phyloP scores from a whole-genome alignment of 2,797 vertebrate species.

The Aplochiton taeniatus region DNA sequence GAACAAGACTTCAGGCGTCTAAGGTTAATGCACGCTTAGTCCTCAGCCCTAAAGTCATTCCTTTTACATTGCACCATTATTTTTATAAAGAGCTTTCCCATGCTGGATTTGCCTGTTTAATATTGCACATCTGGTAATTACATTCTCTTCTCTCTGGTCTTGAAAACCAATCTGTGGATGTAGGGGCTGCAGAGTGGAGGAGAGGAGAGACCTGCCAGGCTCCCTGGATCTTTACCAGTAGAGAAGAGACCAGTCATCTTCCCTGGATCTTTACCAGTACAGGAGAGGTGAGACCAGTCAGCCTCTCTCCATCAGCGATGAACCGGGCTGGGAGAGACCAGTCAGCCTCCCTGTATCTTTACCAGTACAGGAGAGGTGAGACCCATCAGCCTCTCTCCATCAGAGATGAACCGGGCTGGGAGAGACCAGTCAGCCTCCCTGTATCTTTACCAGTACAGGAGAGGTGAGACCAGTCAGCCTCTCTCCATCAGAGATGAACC shows the following conservation, averaged over 20 bases:
- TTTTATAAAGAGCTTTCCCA: slow-evolving; percentile 59
- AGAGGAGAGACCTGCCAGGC: neutral
- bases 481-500: too few species aligned
- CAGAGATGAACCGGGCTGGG: too few species aligned
- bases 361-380: too few species aligned
- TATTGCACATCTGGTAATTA: slow-evolving; percentile 63
- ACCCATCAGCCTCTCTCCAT: too few species aligned
- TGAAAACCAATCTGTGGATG: slow-evolving; percentile 56
- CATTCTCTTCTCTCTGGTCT: slow-evolving; percentile 49
- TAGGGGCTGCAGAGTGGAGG: slow-evolving; percentile 14
- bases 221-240: too few species aligned
- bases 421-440: too few species aligned
- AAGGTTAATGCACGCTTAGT: slow-evolving; percentile 34
- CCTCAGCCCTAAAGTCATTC: slow-evolving; percentile 42
- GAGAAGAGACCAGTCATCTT: slow-evolving; percentile 32
- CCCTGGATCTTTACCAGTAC: neutral
- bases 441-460: too few species aligned
- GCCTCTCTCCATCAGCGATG: too few species aligned
- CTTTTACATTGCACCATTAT: slow-evolving; percentile 48
- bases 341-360: too few species aligned
- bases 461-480: too few species aligned
- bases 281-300: too few species aligned
- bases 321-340: too few species aligned
- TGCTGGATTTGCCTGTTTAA: slow-evolving; percentile 60
- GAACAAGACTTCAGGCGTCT: slow-evolving; percentile 31